These are phyloP conservation scores for Platycheirus rosarum DNA, from an alignment of 2,888 invertebrate genomes.

Conservation along the genomic window DNA sequence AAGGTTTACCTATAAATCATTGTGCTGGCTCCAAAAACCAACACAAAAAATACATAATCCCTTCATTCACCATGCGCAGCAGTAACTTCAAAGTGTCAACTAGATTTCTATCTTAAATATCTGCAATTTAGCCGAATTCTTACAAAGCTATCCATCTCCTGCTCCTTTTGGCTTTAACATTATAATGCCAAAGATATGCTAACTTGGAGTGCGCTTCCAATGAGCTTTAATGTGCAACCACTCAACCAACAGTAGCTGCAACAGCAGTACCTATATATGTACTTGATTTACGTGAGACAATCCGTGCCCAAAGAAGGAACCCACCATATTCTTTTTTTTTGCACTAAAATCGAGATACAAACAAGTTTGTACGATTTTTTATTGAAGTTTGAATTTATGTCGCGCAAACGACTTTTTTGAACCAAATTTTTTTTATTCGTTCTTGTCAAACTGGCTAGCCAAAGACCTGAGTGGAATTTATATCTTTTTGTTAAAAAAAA, in stretches of 20 bases:
- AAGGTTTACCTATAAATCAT: no score
- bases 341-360: constrained; percentile 27
- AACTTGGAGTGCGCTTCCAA: constrained; percentile 21
- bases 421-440: constrained; percentile 24
- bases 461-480: constrained; percentile 36
- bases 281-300: constrained; percentile 64
- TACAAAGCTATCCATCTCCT: constrained; percentile 21
- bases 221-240: constrained; percentile 31
- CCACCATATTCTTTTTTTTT: constrained; percentile 26
- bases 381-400: constrained; percentile 17
- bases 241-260: constrained; percentile 41
- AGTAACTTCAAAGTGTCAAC: constrained; percentile 34
- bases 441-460: constrained; percentile 42
- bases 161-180: no score
- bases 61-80: constrained; percentile 27
- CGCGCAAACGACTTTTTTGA: constrained; percentile 35
- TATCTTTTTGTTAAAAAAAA: constrained; percentile 14
- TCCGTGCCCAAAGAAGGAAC: constrained; percentile 32
- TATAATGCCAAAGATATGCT: constrained; percentile 9
- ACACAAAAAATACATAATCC: no score
- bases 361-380: constrained; percentile 53
- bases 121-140: constrained; percentile 48
- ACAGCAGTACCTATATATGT: constrained; percentile 19
- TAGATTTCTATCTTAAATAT: constrained; percentile 54
- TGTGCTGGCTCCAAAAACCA: no score